Base-by-base conservation (phyloP, 2,113 vertebrate species). In the Rhizomys pruinosus region DNA sequence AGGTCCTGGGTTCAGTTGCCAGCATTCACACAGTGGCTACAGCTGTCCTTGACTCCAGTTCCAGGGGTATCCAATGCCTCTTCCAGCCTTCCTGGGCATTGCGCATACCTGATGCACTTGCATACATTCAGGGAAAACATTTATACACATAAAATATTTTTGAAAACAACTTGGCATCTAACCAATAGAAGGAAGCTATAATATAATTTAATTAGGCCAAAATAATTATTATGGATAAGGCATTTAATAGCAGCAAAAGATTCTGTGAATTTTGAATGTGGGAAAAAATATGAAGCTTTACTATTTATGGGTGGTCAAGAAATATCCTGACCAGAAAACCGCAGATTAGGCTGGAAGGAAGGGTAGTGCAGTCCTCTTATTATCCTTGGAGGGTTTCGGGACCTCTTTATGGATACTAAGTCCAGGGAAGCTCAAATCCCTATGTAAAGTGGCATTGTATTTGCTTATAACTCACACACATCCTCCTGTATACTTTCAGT, bases 201-300 rank as follows among this genome's bases (percentile, higher is more conserved):
- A 47, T 57, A 16, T 61, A 42, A 85, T 87, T 81, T 92, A 84
- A 85, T 69, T 66, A 74, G 57, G 4, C 32, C 66, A 69, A 85
- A 81, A 27, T 85, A 72, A 87, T 84, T 87, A 61, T 81, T 80
- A 20, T 71, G 4, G 29, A 20, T 25, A 37, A 55, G 5, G 34
- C 19, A 23, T 80, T 85, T 94, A 72, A 92, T 74, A 80, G 19
- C 57, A 76, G 37, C 23, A 66, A 37, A 72, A 25, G 44, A 59
- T 87, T 42, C 13, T 47, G 72, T 77, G 57, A 91, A 80, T 96
- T 89, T 84, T 25, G 16, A 79, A 63, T 68, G 29, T 78, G 11
- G n/a, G 39, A 42, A 47, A n/a, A 82, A 66, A 29, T 63, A 94
- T 57, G 77, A 47, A 44, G 39, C 19, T 84, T 82, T 71, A 22